A percentile compares a stretch with the other conserved stretches of the same genome.
phyloP scores from a whole-genome alignment of 1,140 invertebrate genomes.

The Caenorhabditis latens region DNA sequence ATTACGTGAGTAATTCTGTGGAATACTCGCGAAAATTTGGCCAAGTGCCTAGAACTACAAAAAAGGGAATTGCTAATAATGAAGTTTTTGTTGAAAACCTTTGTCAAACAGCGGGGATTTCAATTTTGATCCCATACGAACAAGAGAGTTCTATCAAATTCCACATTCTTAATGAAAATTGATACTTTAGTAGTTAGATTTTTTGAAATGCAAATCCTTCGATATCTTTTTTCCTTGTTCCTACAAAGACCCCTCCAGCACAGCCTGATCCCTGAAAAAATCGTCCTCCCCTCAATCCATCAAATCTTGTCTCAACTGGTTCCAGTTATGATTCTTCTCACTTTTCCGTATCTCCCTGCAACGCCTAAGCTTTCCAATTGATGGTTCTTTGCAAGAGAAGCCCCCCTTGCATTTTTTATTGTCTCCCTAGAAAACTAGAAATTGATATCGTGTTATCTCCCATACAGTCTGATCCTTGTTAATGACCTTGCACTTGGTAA shows the following conservation, averaged over 20 bases:
- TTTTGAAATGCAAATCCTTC: too few relatives aligned
- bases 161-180: too few relatives aligned
- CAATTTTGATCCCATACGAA: too few relatives aligned
- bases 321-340: not conserved
- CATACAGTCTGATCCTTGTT: constrained; percentile 45
- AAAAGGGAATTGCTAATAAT: too few relatives aligned
- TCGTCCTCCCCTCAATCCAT: not conserved
- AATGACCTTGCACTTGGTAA: constrained; percentile 51
- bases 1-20: too few relatives aligned
- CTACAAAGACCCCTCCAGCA: not conserved
- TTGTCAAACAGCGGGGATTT: too few relatives aligned
- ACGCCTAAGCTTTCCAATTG: not conserved
- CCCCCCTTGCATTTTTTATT: not conserved
- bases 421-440: constrained; percentile 47
- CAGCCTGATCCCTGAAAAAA: not conserved
- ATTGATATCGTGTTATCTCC: constrained; percentile 24
- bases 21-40: too few relatives aligned
- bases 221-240: not conserved
- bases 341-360: not conserved
- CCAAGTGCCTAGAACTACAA: too few relatives aligned
- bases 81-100: too few relatives aligned
- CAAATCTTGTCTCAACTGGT: not conserved
- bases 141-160: too few relatives aligned
- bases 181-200: too few relatives aligned
- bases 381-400: constrained; percentile 31